Percentiles rank a stretch among this genome's conserved stretches.
Conservation (phyloP, 64 coral and sea anemone genomes). For the Platygyra sinensis region DNA sequence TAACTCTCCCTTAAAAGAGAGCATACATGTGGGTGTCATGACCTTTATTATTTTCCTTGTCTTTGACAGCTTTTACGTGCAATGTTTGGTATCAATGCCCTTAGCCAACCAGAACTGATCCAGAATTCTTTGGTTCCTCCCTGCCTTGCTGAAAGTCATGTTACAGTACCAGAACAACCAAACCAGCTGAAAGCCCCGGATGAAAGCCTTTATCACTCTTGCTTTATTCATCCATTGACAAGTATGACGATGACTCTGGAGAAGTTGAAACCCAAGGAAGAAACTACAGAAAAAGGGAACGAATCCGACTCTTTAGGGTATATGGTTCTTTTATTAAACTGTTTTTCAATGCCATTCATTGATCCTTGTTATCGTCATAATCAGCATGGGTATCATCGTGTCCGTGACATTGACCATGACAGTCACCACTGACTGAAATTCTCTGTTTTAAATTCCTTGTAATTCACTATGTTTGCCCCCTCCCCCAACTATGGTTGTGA, state of each 20-base stretch:
- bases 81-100: conserved; percentile 94
- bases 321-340: not conserved
- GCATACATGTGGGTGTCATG: not conserved
- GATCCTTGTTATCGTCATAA: too few relatives aligned
- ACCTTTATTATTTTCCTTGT: not conserved
- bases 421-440: too few relatives aligned
- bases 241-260: not conserved
- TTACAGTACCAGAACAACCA: conserved; percentile 44
- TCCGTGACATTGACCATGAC: too few relatives aligned
- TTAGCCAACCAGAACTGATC: conserved; percentile 74
- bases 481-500: too few relatives aligned
- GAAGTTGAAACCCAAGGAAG: conserved; percentile 30
- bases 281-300: conserved; percentile 12
- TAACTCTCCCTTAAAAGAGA: not conserved
- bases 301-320: conserved; percentile 8
- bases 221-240: conserved; percentile 52
- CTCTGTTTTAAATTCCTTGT: too few relatives aligned
- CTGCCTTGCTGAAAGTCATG: conserved; percentile 61
- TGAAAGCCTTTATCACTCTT: conserved; percentile 58
- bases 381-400: too few relatives aligned
- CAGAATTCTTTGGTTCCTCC: conserved; percentile 56
- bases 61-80: conserved; percentile 83
- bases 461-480: too few relatives aligned
- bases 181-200: conserved; percentile 1
- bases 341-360: too few relatives aligned